Evolutionary conservation across 1,140 invertebrate genomes (phyloP), one percentile per base, ranked within the genome.

Genomic region (Aphelenchoides fujianensis): DNA sequence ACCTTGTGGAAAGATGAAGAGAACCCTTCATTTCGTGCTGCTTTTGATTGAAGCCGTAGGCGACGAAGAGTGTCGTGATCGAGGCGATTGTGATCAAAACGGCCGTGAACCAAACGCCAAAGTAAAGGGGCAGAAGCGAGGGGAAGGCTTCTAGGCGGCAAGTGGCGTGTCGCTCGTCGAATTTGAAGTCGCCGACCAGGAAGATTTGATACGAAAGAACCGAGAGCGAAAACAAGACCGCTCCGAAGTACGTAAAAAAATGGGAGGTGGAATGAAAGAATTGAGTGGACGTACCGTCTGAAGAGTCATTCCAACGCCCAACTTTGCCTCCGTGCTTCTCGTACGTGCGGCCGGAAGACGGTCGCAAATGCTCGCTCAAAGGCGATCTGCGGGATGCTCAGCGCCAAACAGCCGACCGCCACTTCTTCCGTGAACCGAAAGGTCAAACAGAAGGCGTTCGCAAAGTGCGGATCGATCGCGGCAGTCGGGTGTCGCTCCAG

Each of bases 281-380:
- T n/a, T n/a, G n/a, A 5, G 19, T 16, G 19, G 34, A 19, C 55
- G 7, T 5, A 59, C 55, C 5, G 55, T 59, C 19, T 59, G 5
- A 7, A 59, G 27, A 30, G 55, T 59, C 55, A 59, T 59, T 23
- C 5, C 23, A 7, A 59, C 34, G 5, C 55, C 55, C 19, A 59
- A 59, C 28, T 32, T 27, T 7, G 55, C 5, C n/a, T 27, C 55
- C 55, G 5, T 59, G 23, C 7, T 23, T 59, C 34, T 59, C 55
- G 55, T 59, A 59, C 19, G 55, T 59, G n/a, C 34, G 5, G 7
- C 12, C 55, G 55, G 55, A 59, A 59, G 55, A 59, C 55, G 12
- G 55, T 59, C 28, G 55, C 55, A 59, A 59, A 59, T 5, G 55
- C 5, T 59, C 55, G 5, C 19, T 59, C 55, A 23, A 59, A 7